Evolutionary conservation across 2,888 invertebrate genomes (phyloP).

Genomic region (Mythimna albipuncta): DNA sequence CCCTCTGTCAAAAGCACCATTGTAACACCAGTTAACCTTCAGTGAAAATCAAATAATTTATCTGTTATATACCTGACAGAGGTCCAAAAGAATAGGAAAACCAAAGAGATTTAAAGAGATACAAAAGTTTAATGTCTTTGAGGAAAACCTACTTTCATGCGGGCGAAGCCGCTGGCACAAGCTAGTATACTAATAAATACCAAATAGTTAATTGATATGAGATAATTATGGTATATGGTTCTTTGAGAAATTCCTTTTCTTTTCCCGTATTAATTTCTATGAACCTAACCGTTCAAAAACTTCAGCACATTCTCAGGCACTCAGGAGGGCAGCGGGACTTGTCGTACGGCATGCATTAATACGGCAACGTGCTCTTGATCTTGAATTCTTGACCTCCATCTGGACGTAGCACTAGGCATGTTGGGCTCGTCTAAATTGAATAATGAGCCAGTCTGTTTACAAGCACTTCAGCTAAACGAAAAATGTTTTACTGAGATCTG

Average conservation of each 20-base stretch:
- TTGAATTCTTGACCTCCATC: slow-evolving; percentile 11
- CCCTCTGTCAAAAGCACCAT: too few species aligned
- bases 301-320: not conserved
- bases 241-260: not conserved
- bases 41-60: too few species aligned
- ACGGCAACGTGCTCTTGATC: slow-evolving; percentile 10
- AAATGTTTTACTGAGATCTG: slow-evolving; percentile 1
- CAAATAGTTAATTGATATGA: too few species aligned
- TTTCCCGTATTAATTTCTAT: not conserved
- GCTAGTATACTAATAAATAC: too few species aligned
- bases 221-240: too few species aligned
- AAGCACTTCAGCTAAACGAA: slow-evolving; percentile 26
- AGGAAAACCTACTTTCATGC: too few species aligned
- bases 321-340: not conserved
- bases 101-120: too few species aligned
- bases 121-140: too few species aligned
- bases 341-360: not conserved
- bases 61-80: too few species aligned
- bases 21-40: too few species aligned
- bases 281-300: not conserved
- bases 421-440: slow-evolving; percentile 20
- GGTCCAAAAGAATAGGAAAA: too few species aligned
- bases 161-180: too few species aligned
- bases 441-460: slow-evolving; percentile 30
- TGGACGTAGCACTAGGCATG: not conserved